phyloP scores from a whole-genome alignment of 2,113 vertebrate species.

The Machaerirhynchus nigripectus region DNA sequence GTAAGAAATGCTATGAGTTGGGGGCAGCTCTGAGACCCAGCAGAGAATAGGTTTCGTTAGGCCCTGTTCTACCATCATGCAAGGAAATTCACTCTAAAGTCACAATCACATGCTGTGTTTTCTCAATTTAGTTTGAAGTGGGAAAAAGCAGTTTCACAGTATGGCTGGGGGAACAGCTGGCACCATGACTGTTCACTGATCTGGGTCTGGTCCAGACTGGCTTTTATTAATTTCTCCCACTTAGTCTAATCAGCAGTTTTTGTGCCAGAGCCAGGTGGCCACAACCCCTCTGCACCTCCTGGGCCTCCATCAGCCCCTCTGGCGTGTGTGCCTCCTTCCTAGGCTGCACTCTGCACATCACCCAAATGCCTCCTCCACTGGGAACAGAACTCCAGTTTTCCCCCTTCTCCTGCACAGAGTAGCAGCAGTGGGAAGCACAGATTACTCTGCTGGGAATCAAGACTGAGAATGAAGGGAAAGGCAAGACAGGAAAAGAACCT shows the following conservation, averaged over 20 bases:
- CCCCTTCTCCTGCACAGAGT: neutral
- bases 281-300: neutral
- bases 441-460: neutral
- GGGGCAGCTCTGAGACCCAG: neutral
- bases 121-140: neutral
- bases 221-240: neutral
- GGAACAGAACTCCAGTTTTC: neutral
- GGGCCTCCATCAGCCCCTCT: neutral
- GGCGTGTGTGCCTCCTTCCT: fast-evolving
- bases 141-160: neutral
- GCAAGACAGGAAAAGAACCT: neutral
- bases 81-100: neutral
- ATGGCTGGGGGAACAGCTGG: neutral
- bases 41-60: neutral
- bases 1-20: neutral
- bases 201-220: neutral
- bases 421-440: neutral
- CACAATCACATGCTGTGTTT: neutral
- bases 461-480: neutral
- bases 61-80: neutral
- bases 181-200: neutral
- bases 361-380: fast-evolving
- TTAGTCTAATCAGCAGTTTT: neutral
- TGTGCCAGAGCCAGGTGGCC: neutral
- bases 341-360: fast-evolving